A percentile compares a stretch with the other conserved stretches of the same genome.
phyloP scores from a whole-genome alignment of 2,113 vertebrate species.

The Pundamilia nyererei region DNA sequence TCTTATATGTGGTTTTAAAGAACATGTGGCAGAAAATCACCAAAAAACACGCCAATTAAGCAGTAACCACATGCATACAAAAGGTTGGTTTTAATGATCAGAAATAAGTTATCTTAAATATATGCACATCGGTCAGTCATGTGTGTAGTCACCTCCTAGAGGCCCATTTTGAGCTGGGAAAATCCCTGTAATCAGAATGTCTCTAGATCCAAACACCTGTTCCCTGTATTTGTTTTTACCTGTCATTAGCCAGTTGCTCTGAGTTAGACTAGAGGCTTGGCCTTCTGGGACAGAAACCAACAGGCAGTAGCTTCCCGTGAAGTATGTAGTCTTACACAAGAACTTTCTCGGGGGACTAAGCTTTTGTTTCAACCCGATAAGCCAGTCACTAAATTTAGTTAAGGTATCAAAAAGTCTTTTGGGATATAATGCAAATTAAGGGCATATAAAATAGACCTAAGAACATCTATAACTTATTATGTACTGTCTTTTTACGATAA shows the following conservation, averaged over 20 bases:
- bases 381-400: background rate
- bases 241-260: background rate
- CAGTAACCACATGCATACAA: background rate
- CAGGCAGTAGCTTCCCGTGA: background rate
- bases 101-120: background rate
- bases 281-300: background rate
- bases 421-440: background rate
- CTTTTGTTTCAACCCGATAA: background rate
- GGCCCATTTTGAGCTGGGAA: background rate
- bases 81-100: background rate
- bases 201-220: background rate
- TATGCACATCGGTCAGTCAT: background rate
- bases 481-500: background rate
- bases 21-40: background rate
- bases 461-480: background rate
- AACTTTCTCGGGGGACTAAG: background rate
- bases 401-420: background rate
- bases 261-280: background rate
- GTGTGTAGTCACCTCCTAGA: background rate
- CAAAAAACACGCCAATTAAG: background rate
- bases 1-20: background rate
- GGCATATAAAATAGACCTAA: background rate
- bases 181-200: background rate
- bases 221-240: background rate
- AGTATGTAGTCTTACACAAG: background rate